phyloP scores from a whole-genome alignment of 2,797 vertebrate genomes.

The Tragelaphus oryx region DNA sequence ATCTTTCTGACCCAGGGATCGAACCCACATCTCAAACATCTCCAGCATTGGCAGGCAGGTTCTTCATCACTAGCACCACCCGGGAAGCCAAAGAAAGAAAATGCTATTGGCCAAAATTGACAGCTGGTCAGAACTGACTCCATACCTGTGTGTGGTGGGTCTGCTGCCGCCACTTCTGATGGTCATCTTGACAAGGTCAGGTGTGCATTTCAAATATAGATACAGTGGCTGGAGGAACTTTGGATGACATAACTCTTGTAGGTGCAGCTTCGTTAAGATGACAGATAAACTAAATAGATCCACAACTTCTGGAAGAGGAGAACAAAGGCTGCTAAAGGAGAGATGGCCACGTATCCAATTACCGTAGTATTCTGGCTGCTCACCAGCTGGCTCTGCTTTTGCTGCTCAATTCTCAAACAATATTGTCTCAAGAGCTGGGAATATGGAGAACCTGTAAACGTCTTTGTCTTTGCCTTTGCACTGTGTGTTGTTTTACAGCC shows the following conservation, averaged over 20 bases:
- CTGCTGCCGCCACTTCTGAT: neutral
- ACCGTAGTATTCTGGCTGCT: constrained; percentile 97
- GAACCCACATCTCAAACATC: neutral
- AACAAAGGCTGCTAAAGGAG: constrained; percentile 95
- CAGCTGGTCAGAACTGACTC: neutral
- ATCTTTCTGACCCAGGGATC: neutral
- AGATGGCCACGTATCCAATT: constrained; percentile 95
- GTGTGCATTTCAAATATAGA: constrained; percentile 86
- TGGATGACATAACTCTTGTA: constrained; percentile 92
- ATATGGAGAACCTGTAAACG: constrained; percentile 73
- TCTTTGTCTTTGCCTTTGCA: constrained; percentile 78
- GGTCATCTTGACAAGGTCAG: constrained; percentile 71
- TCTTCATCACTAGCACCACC: neutral
- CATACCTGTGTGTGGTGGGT: neutral
- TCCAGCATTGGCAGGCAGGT: neutral
- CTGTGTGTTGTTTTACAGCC: constrained; percentile 76
- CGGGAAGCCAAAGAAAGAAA: neutral
- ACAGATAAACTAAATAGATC: constrained; percentile 97
- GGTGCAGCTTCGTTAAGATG: constrained; percentile 93
- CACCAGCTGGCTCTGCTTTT: constrained; percentile 97
- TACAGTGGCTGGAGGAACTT: constrained; percentile 83
- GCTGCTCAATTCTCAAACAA: constrained; percentile 83
- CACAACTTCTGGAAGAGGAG: constrained; percentile 96
- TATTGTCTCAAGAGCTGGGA: constrained; percentile 62
- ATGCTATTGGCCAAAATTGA: neutral